Conservation (phyloP, 1,140 invertebrate genomes). For the Arctopsyche grandis region DNA sequence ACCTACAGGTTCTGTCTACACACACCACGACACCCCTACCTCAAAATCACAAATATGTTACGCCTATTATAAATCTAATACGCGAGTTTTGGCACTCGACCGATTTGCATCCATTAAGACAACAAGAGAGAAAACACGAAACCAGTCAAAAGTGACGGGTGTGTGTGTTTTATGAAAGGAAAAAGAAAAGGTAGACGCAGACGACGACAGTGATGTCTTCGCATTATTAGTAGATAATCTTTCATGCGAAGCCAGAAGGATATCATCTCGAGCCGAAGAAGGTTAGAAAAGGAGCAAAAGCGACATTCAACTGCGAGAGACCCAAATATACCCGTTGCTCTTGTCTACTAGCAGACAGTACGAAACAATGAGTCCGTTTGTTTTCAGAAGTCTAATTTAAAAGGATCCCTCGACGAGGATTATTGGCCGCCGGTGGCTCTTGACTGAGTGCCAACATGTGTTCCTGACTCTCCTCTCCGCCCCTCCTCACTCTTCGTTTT, state of each 20-base stretch:
- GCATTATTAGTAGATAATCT: constrained; percentile 25
- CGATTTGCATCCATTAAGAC: constrained; percentile 24
- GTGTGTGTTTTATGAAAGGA: background rate
- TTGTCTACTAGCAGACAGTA: background rate
- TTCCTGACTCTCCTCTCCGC: background rate
- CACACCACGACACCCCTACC: background rate
- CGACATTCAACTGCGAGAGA: background rate
- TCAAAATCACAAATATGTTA: background rate
- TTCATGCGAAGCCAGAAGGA: constrained; percentile 5
- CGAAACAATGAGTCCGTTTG: constrained; percentile 37
- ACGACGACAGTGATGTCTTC: constrained; percentile 13
- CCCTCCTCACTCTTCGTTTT: constrained; percentile 9
- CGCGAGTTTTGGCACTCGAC: background rate
- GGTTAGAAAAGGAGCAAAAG: background rate
- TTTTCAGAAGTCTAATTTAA: constrained; percentile 46
- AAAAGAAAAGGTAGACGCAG: background rate
- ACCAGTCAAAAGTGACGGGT: constrained; percentile 12
- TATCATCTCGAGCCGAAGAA: background rate
- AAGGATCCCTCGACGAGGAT: constrained; percentile 41
- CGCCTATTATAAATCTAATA: background rate
- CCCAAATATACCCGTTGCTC: background rate
- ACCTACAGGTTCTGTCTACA: background rate
- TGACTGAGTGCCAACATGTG: constrained; percentile 44
- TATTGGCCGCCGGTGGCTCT: constrained; percentile 34
- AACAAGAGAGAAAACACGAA: background rate